Evolutionary conservation across 2,797 vertebrate species (phyloP).

Genomic region (Lacerta agilis): DNA sequence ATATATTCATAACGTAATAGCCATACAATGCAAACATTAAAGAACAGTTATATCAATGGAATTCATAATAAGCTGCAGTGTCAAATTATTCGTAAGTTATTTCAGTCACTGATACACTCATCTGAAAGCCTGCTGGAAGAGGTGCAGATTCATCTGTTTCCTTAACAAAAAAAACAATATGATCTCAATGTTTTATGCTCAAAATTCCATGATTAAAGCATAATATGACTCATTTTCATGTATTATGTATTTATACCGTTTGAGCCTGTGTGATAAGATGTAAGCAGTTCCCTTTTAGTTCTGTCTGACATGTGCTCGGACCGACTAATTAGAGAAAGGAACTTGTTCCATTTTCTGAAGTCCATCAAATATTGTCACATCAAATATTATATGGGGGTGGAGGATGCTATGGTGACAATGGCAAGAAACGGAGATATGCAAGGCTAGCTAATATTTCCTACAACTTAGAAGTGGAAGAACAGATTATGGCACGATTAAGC

Average conservation of each 20-base stretch:
- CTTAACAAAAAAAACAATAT: too few relatives aligned
- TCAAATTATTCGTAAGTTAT: too few relatives aligned
- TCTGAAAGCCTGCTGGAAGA: too few relatives aligned
- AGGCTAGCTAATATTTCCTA: slow-evolving; percentile 57
- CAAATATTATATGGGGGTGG: slow-evolving; percentile 52
- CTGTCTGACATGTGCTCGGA: slow-evolving; percentile 69
- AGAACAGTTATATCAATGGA: too few relatives aligned
- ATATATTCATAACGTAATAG: too few relatives aligned
- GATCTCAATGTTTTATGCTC: slow-evolving; percentile 67
- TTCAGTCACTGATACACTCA: too few relatives aligned
- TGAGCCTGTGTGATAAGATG: slow-evolving; percentile 63
- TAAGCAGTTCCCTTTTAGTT: slow-evolving; percentile 71
- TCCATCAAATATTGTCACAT: slow-evolving; percentile 64
- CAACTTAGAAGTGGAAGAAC: slow-evolving; percentile 53
- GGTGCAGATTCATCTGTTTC: not conserved
- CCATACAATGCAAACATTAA: too few relatives aligned
- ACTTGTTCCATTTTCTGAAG: slow-evolving; percentile 64
- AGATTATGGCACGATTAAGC: slow-evolving; percentile 50
- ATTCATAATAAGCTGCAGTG: too few relatives aligned
- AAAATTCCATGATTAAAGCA: slow-evolving; percentile 68
- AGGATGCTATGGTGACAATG: slow-evolving; percentile 47
- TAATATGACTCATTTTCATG: slow-evolving; percentile 72
- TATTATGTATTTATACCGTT: slow-evolving; percentile 67
- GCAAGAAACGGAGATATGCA: slow-evolving; percentile 57
- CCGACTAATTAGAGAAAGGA: slow-evolving; percentile 70